Percentiles rank a stretch among this genome's conserved stretches.
Evolutionary conservation across 2,113 vertebrate species (phyloP).

Genomic region (Macrotis lagotis): DNA sequence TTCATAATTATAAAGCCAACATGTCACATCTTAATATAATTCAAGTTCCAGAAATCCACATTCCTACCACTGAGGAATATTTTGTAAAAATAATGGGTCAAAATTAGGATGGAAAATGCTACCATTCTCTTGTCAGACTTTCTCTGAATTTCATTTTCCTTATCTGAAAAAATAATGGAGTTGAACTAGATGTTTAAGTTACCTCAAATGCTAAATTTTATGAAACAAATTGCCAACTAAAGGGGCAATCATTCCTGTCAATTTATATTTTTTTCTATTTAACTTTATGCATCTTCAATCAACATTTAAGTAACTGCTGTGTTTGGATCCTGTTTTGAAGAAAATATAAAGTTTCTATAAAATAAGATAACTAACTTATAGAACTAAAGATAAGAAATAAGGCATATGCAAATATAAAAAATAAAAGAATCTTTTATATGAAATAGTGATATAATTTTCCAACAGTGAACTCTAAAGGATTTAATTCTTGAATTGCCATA

Average conservation of each 20-base stretch:
- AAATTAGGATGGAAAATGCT: neutral
- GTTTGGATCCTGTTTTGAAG: neutral
- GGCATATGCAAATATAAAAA: neutral
- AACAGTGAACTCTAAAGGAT: neutral
- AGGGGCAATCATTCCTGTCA: neutral
- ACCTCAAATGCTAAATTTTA: neutral
- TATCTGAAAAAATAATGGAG: neutral
- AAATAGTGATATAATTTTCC: neutral
- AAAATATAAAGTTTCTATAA: neutral
- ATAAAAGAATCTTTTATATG: neutral
- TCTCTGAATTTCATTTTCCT: neutral
- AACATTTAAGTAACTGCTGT: neutral
- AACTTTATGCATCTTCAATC: neutral
- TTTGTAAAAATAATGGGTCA: conserved; percentile 3
- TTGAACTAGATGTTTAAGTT: neutral
- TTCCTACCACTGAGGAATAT: neutral
- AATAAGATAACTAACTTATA: neutral
- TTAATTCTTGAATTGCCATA: neutral
- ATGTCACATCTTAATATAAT: neutral
- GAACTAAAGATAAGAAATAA: neutral
- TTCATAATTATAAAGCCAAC: neutral
- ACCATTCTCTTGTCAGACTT: neutral
- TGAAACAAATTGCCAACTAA: neutral
- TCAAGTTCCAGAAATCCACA: neutral
- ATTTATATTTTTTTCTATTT: neutral